Percentiles rank a stretch among this genome's conserved stretches.
phyloP scores from a whole-genome alignment of 2,113 vertebrate species.

The Tor tambroides region DNA sequence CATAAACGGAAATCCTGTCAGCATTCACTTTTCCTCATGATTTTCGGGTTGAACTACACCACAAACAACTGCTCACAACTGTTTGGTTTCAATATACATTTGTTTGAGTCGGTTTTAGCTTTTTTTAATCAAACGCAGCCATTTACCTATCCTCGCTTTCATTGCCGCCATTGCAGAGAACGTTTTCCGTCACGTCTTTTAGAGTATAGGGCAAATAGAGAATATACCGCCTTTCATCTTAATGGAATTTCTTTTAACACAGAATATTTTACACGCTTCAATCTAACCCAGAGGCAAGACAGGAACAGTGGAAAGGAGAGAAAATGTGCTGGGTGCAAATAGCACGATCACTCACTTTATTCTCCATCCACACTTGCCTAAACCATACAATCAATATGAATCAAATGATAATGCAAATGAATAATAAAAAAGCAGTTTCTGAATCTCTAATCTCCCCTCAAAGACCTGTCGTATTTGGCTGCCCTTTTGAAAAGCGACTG shows the following conservation, averaged over 20 bases:
- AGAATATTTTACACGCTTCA: slow-evolving; percentile 46
- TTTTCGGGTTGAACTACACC: neutral
- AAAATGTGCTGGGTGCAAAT: slow-evolving; percentile 41
- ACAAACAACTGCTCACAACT: neutral
- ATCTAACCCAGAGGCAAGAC: slow-evolving; percentile 31
- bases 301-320: slow-evolving; percentile 3
- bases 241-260: slow-evolving; percentile 37
- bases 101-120: neutral
- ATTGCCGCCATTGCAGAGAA: neutral
- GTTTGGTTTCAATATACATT: neutral
- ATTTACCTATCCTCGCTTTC: slow-evolving; percentile 16
- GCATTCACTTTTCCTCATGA: neutral
- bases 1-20: neutral
- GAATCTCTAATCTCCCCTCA: slow-evolving; percentile 65
- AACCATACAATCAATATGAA: slow-evolving; percentile 60
- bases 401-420: slow-evolving; percentile 61
- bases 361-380: slow-evolving; percentile 40
- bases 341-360: slow-evolving; percentile 24
- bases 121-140: neutral
- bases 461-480: slow-evolving; percentile 60
- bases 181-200: neutral
- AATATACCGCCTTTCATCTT: slow-evolving; percentile 28
- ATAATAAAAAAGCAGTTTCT: slow-evolving; percentile 54
- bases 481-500: slow-evolving; percentile 53
- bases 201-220: slow-evolving; percentile 20